These are phyloP conservation scores for Spinus pinus DNA, from an alignment of 2,797 vertebrate species.

Conservation along the genomic window DNA sequence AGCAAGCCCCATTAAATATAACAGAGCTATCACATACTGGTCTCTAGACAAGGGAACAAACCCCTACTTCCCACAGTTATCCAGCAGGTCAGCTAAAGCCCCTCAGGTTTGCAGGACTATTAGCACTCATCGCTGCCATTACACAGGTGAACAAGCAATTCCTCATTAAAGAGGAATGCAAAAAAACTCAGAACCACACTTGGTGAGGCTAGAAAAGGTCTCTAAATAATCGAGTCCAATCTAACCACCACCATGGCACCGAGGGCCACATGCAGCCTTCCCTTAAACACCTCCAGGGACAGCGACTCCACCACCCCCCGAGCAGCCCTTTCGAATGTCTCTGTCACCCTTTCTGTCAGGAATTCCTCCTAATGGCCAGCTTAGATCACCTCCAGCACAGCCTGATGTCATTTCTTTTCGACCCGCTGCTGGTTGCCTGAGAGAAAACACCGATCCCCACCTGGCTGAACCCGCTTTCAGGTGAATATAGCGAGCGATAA, in stretches of 20 bases:
- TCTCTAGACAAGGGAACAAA: not conserved
- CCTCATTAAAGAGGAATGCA: accelerated
- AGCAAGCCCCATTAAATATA: not conserved
- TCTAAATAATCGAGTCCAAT: not conserved
- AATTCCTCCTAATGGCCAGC: not conserved
- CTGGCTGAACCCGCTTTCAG: too few species aligned
- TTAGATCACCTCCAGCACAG: not conserved
- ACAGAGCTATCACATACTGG: too few species aligned
- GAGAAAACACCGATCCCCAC: accelerated
- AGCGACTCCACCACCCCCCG: accelerated
- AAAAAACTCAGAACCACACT: not conserved
- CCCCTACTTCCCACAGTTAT: accelerated
- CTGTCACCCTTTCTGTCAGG: accelerated
- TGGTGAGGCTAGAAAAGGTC: not conserved
- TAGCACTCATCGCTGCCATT: not conserved
- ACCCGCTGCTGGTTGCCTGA: accelerated
- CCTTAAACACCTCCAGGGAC: too few species aligned
- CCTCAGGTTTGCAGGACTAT: not conserved
- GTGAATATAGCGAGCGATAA: accelerated
- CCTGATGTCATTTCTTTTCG: accelerated
- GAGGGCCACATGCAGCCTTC: not conserved
- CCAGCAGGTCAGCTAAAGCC: not conserved
- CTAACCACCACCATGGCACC: too few species aligned
- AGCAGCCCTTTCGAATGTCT: accelerated
- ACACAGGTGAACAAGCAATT: accelerated